Conservation (phyloP, 2,113 vertebrate species). For the Neolamprologus cancellatus region DNA sequence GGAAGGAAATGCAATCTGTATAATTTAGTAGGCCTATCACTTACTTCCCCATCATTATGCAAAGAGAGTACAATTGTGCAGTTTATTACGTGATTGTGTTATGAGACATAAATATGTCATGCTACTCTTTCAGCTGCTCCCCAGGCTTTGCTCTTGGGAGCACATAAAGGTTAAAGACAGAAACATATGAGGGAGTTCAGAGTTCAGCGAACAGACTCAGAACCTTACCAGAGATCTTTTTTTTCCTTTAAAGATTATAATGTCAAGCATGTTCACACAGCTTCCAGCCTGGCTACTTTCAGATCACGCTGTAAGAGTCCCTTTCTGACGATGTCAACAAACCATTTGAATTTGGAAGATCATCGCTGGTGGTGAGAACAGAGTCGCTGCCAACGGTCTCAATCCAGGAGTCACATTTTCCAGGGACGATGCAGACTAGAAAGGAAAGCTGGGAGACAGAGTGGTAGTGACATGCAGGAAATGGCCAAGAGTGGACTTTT, state of each 20-base stretch:
- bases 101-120: not conserved
- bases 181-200: not conserved
- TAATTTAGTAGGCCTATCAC: not conserved
- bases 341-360: not conserved
- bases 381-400: not conserved
- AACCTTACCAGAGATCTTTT: not conserved
- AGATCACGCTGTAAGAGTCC: not conserved
- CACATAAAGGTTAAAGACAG: not conserved
- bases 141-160: not conserved
- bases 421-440: not conserved
- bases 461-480: not conserved
- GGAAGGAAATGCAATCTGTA: not conserved
- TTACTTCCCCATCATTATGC: not conserved
- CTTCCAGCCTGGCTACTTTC: not conserved
- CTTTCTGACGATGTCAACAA: not conserved
- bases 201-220: not conserved
- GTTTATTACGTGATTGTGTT: not conserved
- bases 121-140: not conserved
- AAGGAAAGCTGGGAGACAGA: not conserved
- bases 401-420: not conserved
- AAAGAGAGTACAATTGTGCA: not conserved
- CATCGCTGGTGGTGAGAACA: not conserved
- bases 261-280: not conserved
- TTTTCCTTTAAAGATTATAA: not conserved
- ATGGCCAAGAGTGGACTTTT: not conserved